phyloP scores from a whole-genome alignment of 2,113 vertebrate species.

The Lagopus leucura region DNA sequence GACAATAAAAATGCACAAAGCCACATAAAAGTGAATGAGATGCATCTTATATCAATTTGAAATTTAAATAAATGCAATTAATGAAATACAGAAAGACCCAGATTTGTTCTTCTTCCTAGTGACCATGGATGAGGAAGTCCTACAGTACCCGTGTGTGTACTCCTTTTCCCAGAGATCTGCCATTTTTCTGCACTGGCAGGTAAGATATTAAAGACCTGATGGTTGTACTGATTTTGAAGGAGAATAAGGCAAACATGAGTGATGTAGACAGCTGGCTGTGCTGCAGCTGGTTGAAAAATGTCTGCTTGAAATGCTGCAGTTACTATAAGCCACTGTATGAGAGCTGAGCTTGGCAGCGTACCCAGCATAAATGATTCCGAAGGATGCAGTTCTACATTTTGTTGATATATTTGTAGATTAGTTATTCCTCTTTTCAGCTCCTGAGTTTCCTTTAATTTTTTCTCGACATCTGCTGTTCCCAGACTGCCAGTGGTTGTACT shows the following conservation, averaged over 20 bases:
- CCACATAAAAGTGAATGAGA: background rate
- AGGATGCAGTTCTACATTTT: background rate
- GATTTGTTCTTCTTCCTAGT: background rate
- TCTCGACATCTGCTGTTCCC: background rate
- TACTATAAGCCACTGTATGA: background rate
- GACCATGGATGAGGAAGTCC: rapidly evolving
- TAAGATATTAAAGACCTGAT: background rate
- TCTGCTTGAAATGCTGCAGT: background rate
- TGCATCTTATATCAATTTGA: background rate
- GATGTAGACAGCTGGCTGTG: background rate
- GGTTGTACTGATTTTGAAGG: background rate
- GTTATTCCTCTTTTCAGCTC: background rate
- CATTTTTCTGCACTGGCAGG: background rate
- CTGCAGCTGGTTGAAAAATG: background rate
- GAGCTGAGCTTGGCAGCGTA: background rate
- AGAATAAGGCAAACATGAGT: background rate
- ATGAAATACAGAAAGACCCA: background rate
- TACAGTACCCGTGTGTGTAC: background rate
- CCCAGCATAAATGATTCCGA: background rate
- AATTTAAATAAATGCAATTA: background rate
- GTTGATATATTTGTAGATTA: background rate
- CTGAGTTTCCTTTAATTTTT: background rate
- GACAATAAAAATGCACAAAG: background rate
- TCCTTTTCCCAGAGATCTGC: background rate
- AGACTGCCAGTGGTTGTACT: background rate